These are phyloP conservation scores for Molossus molossus DNA, from an alignment of 2,797 vertebrate genomes.

Conservation along the genomic window DNA sequence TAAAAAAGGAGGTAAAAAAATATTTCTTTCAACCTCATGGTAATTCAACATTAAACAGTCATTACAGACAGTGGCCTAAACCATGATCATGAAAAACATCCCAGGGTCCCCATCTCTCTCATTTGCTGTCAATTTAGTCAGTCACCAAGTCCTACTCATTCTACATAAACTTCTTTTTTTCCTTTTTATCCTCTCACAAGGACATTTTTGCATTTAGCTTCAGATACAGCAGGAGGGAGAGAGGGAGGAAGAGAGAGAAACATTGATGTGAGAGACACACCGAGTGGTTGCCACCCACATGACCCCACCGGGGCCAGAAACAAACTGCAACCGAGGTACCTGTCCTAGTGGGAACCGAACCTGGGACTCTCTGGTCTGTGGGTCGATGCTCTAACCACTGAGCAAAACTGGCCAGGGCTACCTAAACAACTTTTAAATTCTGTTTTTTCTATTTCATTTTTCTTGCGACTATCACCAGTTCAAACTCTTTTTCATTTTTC, in stretches of 20 bases:
- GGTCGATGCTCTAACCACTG: too few species aligned
- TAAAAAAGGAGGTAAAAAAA: not conserved
- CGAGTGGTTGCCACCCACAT: too few species aligned
- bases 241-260: too few species aligned
- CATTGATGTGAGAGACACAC: too few species aligned
- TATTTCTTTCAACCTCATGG: not conserved
- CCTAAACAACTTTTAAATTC: not conserved
- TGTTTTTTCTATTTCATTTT: not conserved
- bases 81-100: not conserved
- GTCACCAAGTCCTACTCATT: not conserved
- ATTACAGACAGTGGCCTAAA: not conserved
- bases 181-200: too few species aligned
- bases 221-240: too few species aligned
- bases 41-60: not conserved
- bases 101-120: not conserved
- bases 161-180: not conserved
- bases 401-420: not conserved
- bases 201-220: too few species aligned
- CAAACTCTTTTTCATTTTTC: not conserved
- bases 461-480: not conserved
- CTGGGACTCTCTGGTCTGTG: too few species aligned
- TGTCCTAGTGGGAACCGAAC: too few species aligned
- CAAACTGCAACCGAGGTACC: too few species aligned
- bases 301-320: too few species aligned
- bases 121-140: not conserved